Percentiles rank a stretch among this genome's conserved stretches.
These are phyloP conservation scores for Henricia sp. DNA, from an alignment of 53 echinoderm and acorn worm species.

Conservation along the genomic window DNA sequence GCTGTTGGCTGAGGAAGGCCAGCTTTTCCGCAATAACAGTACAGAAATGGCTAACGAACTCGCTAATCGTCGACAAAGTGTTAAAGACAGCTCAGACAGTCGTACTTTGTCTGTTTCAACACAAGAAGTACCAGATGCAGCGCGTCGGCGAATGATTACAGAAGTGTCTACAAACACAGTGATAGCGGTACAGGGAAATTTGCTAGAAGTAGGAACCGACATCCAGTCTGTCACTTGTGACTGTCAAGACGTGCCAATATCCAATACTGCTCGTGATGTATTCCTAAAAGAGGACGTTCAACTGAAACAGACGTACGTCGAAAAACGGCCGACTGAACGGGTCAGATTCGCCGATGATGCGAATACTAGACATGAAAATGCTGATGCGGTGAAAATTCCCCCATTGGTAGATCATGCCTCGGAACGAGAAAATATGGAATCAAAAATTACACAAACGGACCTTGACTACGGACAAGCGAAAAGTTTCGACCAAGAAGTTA, in stretches of 20 bases:
- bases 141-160: not conserved
- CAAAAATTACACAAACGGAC: too few species aligned
- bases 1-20: constrained; percentile 36
- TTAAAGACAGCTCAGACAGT: not conserved
- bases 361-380: too few species aligned
- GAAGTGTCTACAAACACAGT: constrained; percentile 13
- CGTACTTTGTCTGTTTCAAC: not conserved
- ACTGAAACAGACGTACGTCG: not conserved
- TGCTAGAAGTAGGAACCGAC: not conserved
- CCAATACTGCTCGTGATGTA: not conserved
- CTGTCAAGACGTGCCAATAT: not conserved
- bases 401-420: too few species aligned
- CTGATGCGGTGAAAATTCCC: too few species aligned
- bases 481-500: too few species aligned
- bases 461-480: too few species aligned
- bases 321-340: too few species aligned
- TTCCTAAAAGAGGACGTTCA: not conserved
- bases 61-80: not conserved
- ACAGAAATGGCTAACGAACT: not conserved
- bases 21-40: constrained; percentile 9
- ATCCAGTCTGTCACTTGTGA: not conserved
- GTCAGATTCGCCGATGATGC: too few species aligned
- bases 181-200: not conserved
- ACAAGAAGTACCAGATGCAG: constrained; percentile 17
- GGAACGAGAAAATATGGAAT: too few species aligned